phyloP scores from a whole-genome alignment of 1,140 invertebrate genomes.

The Drosophila ambigua region DNA sequence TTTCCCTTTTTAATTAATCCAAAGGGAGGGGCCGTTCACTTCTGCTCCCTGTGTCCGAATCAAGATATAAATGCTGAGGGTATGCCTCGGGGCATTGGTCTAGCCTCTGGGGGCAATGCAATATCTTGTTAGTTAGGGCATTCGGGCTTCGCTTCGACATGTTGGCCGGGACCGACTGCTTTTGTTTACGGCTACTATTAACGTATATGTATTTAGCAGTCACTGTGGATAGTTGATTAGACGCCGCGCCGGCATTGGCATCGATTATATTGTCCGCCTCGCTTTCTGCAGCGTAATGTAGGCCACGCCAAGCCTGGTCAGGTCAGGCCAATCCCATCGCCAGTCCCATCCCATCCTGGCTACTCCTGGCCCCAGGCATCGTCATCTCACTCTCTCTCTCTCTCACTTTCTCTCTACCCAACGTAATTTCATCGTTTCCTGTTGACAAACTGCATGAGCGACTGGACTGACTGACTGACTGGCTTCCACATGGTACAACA shows the following conservation, averaged over 20 bases:
- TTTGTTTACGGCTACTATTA: slow-evolving; percentile 49
- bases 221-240: slow-evolving; percentile 39
- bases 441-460: slow-evolving; percentile 36
- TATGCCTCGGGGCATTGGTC: slow-evolving; percentile 18
- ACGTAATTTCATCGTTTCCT: slow-evolving; percentile 17
- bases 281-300: slow-evolving; percentile 29
- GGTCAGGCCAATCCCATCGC: slow-evolving; percentile 14
- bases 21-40: slow-evolving; percentile 3
- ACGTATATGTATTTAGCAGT: slow-evolving; percentile 35
- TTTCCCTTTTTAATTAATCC: slow-evolving; percentile 48
- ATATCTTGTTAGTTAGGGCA: slow-evolving; percentile 12
- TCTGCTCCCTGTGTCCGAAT: no score
- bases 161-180: slow-evolving; percentile 1
- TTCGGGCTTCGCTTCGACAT: slow-evolving; percentile 26
- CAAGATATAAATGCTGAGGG: slow-evolving; percentile 5
- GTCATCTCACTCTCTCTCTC: no score
- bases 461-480: slow-evolving; percentile 9
- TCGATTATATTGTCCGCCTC: slow-evolving; percentile 60
- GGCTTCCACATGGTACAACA: slow-evolving; percentile 12
- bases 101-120: no score
- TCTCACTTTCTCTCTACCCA: neutral
- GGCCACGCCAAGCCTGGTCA: slow-evolving; percentile 17
- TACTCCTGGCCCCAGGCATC: neutral
- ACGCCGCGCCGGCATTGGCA: slow-evolving; percentile 45
- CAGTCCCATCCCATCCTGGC: slow-evolving; percentile 19